These are phyloP conservation scores for Intellagama lesueurii DNA, from an alignment of 2,797 vertebrate species.

Conservation along the genomic window DNA sequence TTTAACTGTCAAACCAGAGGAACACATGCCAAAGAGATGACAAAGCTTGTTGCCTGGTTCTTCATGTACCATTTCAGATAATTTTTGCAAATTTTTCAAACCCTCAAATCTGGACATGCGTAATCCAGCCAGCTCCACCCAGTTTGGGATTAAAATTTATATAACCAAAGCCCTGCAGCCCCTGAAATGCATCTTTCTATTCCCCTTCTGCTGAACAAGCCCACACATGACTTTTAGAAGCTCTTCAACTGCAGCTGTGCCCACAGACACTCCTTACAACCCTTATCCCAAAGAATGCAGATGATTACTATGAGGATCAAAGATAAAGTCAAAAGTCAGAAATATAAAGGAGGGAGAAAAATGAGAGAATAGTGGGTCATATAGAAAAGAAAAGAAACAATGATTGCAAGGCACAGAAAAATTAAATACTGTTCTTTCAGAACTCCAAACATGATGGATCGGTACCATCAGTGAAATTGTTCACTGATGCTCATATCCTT, in stretches of 20 bases:
- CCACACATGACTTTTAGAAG: constrained; percentile 33
- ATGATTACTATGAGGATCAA: constrained; percentile 25
- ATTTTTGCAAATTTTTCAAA: neutral
- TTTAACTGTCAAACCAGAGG: constrained; percentile 4
- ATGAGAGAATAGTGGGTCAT: accelerated
- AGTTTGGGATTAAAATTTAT: constrained; percentile 48
- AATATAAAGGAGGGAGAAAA: neutral
- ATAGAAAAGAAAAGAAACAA: neutral
- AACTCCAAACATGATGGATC: constrained; percentile 3
- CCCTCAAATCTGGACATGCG: constrained; percentile 22
- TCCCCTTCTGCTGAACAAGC: constrained; percentile 17
- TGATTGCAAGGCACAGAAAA: neutral
- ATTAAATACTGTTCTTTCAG: neutral
- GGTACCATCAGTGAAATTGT: constrained; percentile 18
- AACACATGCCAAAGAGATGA: neutral
- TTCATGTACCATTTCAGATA: too few species aligned
- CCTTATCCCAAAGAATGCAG: constrained; percentile 30
- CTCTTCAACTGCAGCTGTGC: constrained; percentile 45
- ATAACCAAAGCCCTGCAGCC: constrained; percentile 11
- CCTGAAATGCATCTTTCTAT: constrained; percentile 41
- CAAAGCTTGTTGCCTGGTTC: neutral
- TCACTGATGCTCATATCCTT: constrained; percentile 7
- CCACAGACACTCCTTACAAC: constrained; percentile 30
- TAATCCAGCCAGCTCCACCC: constrained; percentile 22
- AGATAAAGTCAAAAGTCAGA: constrained; percentile 4